Conservation (phyloP, 2,888 invertebrate species). For the Pycnomerus fuliginosus region DNA sequence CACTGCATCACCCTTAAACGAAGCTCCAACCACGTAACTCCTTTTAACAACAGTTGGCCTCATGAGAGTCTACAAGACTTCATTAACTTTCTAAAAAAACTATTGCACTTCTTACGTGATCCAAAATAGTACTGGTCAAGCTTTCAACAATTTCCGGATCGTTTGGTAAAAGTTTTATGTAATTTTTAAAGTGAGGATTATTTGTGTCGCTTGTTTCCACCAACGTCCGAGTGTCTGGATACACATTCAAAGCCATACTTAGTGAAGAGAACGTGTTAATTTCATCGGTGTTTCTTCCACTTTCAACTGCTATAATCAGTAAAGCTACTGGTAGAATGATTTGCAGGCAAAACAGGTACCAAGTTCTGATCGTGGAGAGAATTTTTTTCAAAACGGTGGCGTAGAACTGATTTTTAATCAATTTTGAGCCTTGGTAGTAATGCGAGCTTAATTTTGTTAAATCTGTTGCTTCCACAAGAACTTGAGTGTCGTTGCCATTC, state of each 20-base stretch:
- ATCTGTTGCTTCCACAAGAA: too few species aligned
- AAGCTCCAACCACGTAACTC: slow-evolving; percentile 58
- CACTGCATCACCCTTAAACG: slow-evolving; percentile 51
- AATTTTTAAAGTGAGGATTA: neutral
- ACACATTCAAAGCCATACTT: slow-evolving; percentile 55
- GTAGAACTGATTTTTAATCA: slow-evolving; percentile 33
- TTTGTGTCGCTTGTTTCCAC: slow-evolving; percentile 26
- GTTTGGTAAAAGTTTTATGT: too few species aligned
- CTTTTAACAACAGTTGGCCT: slow-evolving; percentile 32
- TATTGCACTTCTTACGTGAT: slow-evolving; percentile 45
- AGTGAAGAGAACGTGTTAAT: slow-evolving; percentile 56
- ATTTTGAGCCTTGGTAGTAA: too few species aligned
- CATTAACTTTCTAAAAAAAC: slow-evolving; percentile 23
- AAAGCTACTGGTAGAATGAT: slow-evolving; percentile 65
- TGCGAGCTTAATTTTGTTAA: too few species aligned
- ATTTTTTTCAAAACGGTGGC: slow-evolving; percentile 43
- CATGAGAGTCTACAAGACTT: too few species aligned
- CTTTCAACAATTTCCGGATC: too few species aligned
- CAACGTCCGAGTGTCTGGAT: slow-evolving; percentile 41
- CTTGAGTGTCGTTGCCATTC: too few species aligned
- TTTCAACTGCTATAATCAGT: slow-evolving; percentile 60
- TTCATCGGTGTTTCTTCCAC: slow-evolving; percentile 54
- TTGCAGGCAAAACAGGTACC: slow-evolving; percentile 63
- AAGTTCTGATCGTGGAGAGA: slow-evolving; percentile 59
- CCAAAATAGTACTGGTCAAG: neutral